Evolutionary conservation across 2,888 invertebrate species (phyloP).

Genomic region (Spodoptera littoralis): DNA sequence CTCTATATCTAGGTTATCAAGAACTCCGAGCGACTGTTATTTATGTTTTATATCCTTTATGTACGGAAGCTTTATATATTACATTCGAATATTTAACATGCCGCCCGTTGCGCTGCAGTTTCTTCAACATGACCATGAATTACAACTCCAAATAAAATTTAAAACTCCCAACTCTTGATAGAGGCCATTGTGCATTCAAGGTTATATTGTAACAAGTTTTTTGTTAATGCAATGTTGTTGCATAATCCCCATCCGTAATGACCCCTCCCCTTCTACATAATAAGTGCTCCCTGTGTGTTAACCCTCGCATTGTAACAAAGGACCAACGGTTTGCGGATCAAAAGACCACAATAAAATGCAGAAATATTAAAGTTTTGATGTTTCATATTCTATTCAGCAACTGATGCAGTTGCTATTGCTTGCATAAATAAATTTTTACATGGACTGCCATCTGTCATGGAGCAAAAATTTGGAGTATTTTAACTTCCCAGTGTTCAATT

Average conservation of each 20-base stretch:
- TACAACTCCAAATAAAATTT: not conserved
- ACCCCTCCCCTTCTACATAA: slow-evolving; percentile 14
- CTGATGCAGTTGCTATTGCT: too few species aligned
- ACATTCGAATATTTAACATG: slow-evolving; percentile 19
- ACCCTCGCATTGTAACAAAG: slow-evolving; percentile 36
- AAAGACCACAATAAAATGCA: slow-evolving; percentile 21
- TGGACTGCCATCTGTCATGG: slow-evolving; percentile 1
- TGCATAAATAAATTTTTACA: too few species aligned
- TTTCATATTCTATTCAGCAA: too few species aligned
- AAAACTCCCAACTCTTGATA: not conserved
- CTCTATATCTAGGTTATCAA: slow-evolving; percentile 51
- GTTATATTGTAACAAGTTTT: slow-evolving; percentile 17
- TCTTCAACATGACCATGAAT: slow-evolving; percentile 1
- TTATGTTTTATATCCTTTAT: slow-evolving; percentile 38
- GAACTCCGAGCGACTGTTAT: slow-evolving; percentile 29
- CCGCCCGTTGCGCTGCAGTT: slow-evolving; percentile 11
- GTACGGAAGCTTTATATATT: slow-evolving; percentile 36
- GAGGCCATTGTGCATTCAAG: slow-evolving; percentile 8
- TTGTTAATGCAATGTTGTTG: slow-evolving; percentile 36
- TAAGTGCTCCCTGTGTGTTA: slow-evolving; percentile 34
- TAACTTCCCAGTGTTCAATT: slow-evolving; percentile 33
- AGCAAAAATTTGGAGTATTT: slow-evolving; percentile 3
- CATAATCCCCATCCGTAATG: slow-evolving; percentile 23
- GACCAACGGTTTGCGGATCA: slow-evolving; percentile 21
- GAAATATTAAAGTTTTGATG: not conserved